phyloP scores from a whole-genome alignment of 2,797 vertebrate species.

The Myripristis jacobus region DNA sequence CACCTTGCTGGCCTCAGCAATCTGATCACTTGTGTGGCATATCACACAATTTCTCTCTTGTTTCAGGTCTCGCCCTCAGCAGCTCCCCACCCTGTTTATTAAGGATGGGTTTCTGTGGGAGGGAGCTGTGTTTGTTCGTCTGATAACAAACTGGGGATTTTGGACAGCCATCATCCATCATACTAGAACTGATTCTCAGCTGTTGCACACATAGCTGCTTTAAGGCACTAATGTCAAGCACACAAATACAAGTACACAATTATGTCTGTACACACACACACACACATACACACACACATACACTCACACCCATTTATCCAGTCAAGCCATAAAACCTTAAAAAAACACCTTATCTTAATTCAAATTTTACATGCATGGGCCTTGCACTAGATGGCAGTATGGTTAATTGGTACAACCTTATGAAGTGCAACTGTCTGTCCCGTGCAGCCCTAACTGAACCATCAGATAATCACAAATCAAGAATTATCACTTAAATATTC shows the following conservation, averaged over 20 bases:
- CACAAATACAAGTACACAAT: too few species aligned
- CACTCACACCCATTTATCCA: neutral
- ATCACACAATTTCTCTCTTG: conserved; percentile 37
- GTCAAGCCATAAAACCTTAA: conserved; percentile 28
- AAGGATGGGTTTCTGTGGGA: conserved; percentile 25
- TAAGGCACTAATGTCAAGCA: neutral
- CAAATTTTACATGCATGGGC: neutral
- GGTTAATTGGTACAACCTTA: conserved; percentile 25
- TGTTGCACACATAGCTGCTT: neutral
- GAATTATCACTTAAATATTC: conserved; percentile 25
- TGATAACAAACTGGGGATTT: conserved; percentile 31
- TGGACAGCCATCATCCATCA: conserved; percentile 37
- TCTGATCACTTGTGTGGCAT: too few species aligned
- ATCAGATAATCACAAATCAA: conserved; percentile 23
- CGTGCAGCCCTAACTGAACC: conserved; percentile 18
- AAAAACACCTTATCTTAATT: conserved; percentile 17
- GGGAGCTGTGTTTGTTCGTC: conserved; percentile 13
- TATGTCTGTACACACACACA: conserved; percentile 14
- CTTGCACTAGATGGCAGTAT: conserved; percentile 65
- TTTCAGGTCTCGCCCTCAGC: conserved; percentile 17
- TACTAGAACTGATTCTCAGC: neutral
- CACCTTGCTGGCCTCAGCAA: conserved; percentile 24
- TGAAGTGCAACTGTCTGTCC: conserved; percentile 8
- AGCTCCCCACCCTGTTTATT: conserved; percentile 21
- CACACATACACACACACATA: neutral